Evolutionary conservation across 2,797 vertebrate species (phyloP).

Genomic region (Lagothrix lagotricha): DNA sequence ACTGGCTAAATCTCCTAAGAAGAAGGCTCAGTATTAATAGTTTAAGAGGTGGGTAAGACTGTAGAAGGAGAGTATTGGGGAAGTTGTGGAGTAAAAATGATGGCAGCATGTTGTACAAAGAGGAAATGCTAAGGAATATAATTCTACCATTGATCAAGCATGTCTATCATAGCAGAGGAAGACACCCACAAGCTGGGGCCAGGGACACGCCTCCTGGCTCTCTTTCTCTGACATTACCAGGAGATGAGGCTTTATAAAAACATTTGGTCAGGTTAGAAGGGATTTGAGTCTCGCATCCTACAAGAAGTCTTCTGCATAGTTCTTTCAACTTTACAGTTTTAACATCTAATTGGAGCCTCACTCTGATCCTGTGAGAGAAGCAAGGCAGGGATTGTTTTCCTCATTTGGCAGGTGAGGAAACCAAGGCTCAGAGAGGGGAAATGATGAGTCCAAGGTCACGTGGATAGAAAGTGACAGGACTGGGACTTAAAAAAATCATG

Average conservation of each 20-base stretch:
- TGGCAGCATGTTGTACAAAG: neutral
- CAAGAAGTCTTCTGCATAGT: neutral
- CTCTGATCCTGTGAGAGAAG: slow-evolving; percentile 6
- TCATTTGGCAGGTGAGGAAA: slow-evolving; percentile 34
- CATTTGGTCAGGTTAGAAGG: neutral
- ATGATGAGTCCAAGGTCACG: neutral
- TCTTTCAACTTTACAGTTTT: neutral
- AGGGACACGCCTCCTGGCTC: neutral
- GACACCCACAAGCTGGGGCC: neutral
- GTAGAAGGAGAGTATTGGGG: neutral
- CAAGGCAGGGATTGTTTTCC: neutral
- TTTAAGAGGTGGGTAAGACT: slow-evolving; percentile 28
- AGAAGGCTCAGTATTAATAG: neutral
- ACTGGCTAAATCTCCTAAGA: slow-evolving; percentile 1
- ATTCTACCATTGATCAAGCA: neutral
- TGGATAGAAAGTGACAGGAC: neutral
- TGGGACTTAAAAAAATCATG: neutral
- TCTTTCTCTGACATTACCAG: neutral
- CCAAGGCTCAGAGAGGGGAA: neutral
- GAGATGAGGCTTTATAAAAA: slow-evolving; percentile 13
- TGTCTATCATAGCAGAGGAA: neutral
- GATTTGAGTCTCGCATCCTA: neutral
- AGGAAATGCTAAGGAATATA: neutral
- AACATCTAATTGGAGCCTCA: neutral
- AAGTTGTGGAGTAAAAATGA: neutral